Percentiles rank a stretch among this genome's conserved stretches.
Conservation (phyloP, 1,140 invertebrate species). For the Mercenaria mercenaria region DNA sequence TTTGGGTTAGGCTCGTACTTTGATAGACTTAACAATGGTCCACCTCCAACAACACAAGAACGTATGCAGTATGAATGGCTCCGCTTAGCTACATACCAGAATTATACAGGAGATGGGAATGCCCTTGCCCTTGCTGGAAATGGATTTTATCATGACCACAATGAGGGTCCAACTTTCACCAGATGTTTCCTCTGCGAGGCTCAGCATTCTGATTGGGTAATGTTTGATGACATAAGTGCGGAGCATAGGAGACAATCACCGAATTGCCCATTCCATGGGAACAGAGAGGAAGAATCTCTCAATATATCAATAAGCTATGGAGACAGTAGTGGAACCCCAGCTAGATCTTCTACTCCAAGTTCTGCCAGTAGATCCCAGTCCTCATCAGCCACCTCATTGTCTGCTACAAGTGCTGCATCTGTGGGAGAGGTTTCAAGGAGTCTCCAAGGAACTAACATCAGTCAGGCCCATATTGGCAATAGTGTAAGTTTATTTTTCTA, state of each 20-base stretch:
- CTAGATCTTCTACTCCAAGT: background rate
- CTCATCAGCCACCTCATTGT: too few relatives aligned
- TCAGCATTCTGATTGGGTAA: background rate
- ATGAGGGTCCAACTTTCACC: too few relatives aligned
- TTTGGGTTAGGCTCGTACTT: constrained; percentile 15
- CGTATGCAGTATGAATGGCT: constrained; percentile 42
- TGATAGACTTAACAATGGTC: too few relatives aligned
- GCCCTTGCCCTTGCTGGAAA: constrained; percentile 2
- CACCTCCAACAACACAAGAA: too few relatives aligned
- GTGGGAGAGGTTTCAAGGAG: background rate
- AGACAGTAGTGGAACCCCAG: background rate
- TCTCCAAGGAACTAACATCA: background rate
- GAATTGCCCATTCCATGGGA: constrained; percentile 15
- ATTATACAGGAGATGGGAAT: constrained; percentile 35
- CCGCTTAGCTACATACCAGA: background rate
- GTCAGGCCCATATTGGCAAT: too few relatives aligned
- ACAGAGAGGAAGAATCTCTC: background rate
- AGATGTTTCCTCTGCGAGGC: background rate
- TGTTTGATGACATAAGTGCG: constrained; percentile 1
- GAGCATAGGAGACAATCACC: constrained; percentile 19
- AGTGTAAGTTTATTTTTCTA: too few relatives aligned
- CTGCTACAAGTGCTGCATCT: too few relatives aligned
- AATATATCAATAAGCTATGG: background rate
- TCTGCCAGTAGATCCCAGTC: background rate
- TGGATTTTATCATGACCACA: too few relatives aligned